These are phyloP conservation scores for Lytechinus pictus DNA, from an alignment of 35 echinoderm and acorn worm species.

Conservation along the genomic window DNA sequence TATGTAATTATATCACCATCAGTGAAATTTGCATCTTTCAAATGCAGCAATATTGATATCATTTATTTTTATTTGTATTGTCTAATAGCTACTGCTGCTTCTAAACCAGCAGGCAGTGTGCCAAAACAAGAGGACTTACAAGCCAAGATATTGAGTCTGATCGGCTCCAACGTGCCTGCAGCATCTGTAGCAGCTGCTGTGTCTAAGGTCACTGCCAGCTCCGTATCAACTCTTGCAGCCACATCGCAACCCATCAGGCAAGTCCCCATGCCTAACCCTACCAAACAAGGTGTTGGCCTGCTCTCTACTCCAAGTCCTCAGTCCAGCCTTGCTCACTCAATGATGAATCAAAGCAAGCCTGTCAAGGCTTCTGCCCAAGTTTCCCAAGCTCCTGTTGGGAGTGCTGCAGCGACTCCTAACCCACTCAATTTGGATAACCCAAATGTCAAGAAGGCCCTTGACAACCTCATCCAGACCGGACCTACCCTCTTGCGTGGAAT, in stretches of 20 bases:
- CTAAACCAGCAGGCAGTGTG: neutral
- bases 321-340: neutral
- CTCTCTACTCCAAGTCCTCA: neutral
- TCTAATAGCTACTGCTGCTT: neutral
- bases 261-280: conserved; percentile 25
- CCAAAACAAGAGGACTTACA: conserved; percentile 56
- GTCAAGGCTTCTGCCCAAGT: neutral
- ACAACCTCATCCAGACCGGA: conserved; percentile 90
- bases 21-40: neutral
- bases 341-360: conserved; percentile 1
- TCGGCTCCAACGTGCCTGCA: conserved; percentile 54
- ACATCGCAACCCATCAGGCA: neutral
- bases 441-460: conserved; percentile 88
- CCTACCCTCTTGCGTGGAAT: conserved; percentile 84
- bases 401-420: neutral
- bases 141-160: conserved; percentile 95
- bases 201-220: neutral
- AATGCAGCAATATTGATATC: neutral
- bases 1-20: no score
- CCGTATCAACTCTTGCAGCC: neutral
- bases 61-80: neutral
- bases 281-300: neutral
- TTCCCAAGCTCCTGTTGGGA: neutral
- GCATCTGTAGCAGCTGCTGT: conserved; percentile 22
- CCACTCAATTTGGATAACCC: conserved; percentile 91